A percentile compares a stretch with the other conserved stretches of the same genome.
Evolutionary conservation across 92 coral and sea anemone genomes (phyloP).

Genomic region (Porites rus): DNA sequence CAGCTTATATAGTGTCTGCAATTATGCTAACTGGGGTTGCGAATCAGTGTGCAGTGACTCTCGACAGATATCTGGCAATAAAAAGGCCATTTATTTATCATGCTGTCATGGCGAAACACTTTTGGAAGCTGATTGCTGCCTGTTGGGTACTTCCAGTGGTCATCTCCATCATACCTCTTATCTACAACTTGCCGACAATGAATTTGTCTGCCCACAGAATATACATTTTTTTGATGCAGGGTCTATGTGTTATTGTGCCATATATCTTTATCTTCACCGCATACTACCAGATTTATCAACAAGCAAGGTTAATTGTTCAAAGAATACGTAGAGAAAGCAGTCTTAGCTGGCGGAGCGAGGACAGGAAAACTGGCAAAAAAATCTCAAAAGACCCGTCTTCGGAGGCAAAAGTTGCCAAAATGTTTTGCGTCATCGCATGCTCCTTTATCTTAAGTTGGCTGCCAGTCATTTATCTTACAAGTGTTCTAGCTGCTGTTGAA

Average conservation of each 20-base stretch:
- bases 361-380: constrained; percentile 2
- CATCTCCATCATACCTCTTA: constrained; percentile 50
- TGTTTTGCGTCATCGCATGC: constrained; percentile 73
- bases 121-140: constrained; percentile 25
- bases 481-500: constrained; percentile 39
- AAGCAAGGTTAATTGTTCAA: constrained; percentile 67
- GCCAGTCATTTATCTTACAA: constrained; percentile 78
- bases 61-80: constrained; percentile 72
- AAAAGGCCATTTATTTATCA: constrained; percentile 59
- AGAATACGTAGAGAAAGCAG: constrained; percentile 34
- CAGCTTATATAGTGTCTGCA: constrained; percentile 12
- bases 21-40: constrained; percentile 53
- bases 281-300: constrained; percentile 72
- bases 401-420: constrained; percentile 82
- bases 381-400: constrained; percentile 21
- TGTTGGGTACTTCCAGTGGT: constrained; percentile 59
- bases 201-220: background rate
- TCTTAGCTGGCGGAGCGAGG: constrained; percentile 3
- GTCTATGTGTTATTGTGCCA: constrained; percentile 66
- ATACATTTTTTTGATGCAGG: constrained; percentile 55
- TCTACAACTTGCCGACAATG: constrained; percentile 10
- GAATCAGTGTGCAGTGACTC: constrained; percentile 57
- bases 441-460: constrained; percentile 84
- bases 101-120: constrained; percentile 37
- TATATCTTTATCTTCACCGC: constrained; percentile 68